Evolutionary conservation across 2,888 invertebrate genomes (phyloP).

Genomic region (Agriopis aurantiaria): DNA sequence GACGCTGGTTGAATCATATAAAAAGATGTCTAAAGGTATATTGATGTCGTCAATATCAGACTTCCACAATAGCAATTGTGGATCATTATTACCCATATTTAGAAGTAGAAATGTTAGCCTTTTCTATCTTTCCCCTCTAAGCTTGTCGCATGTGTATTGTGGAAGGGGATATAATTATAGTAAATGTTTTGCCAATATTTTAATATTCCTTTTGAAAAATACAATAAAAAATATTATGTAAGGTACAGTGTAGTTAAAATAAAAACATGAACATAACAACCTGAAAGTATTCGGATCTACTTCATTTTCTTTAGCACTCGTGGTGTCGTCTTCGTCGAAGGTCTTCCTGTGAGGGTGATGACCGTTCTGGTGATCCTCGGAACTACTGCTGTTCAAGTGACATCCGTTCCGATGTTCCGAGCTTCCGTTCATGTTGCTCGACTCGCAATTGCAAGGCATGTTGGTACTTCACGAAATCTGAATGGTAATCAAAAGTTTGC

Average conservation of each 20-base stretch:
- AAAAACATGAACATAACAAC: conserved; percentile 49
- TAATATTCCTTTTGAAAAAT: not conserved
- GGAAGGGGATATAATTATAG: not conserved
- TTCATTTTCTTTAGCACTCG: conserved; percentile 36
- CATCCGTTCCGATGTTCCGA: conserved; percentile 57
- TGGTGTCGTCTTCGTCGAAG: conserved; percentile 52
- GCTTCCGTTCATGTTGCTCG: conserved; percentile 46
- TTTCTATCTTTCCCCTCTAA: too few species aligned
- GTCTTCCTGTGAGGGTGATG: conserved; percentile 65
- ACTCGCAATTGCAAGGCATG: conserved; percentile 69
- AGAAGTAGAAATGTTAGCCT: not conserved
- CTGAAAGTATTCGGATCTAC: conserved; percentile 62
- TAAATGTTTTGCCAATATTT: not conserved
- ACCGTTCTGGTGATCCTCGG: conserved; percentile 49
- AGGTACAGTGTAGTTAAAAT: not conserved
- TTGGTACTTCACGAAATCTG: conserved; percentile 31
- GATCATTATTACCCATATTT: not conserved
- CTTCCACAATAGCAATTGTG: too few species aligned
- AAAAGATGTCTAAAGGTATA: too few species aligned
- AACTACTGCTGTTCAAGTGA: conserved; percentile 47
- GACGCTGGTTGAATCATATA: too few species aligned
- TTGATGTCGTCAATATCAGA: too few species aligned
- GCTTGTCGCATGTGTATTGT: too few species aligned
- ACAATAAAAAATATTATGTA: not conserved
- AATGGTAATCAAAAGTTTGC: not conserved